These are phyloP conservation scores for Brachionichthys hirsutus DNA, from an alignment of 2,113 vertebrate genomes.

Conservation along the genomic window DNA sequence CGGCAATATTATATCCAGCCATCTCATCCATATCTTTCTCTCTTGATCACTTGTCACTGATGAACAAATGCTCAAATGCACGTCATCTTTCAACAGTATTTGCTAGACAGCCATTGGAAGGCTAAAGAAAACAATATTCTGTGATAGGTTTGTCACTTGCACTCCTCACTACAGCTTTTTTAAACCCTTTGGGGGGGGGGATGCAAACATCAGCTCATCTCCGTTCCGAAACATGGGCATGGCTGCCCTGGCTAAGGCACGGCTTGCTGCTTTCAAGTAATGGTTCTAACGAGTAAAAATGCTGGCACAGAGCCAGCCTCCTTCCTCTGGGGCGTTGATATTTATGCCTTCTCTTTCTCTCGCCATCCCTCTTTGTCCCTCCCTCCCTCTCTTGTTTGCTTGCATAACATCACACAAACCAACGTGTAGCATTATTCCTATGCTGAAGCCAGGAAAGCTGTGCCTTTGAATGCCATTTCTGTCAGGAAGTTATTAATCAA, in stretches of 20 bases:
- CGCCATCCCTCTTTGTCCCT: not conserved
- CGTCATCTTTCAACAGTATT: slow-evolving; percentile 4
- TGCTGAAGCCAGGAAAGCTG: not conserved
- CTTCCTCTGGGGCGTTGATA: slow-evolving; percentile 8
- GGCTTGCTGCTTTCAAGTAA: slow-evolving; percentile 32
- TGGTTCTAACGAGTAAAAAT: slow-evolving; percentile 35
- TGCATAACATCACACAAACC: slow-evolving; percentile 12
- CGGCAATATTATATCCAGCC: slow-evolving; percentile 34
- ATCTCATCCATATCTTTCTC: slow-evolving; percentile 5
- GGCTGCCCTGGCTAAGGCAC: slow-evolving; percentile 19
- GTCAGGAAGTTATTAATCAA: not conserved
- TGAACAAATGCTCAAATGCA: slow-evolving; percentile 22
- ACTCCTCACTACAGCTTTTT: slow-evolving; percentile 6
- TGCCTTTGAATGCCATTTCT: slow-evolving; percentile 5
- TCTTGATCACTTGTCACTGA: slow-evolving; percentile 31
- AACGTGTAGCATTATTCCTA: not conserved
- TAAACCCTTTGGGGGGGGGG: slow-evolving; percentile 8
- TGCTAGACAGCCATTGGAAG: slow-evolving; percentile 16
- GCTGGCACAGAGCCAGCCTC: slow-evolving; percentile 21
- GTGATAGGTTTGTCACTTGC: slow-evolving; percentile 3
- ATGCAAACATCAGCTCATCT: slow-evolving; percentile 30
- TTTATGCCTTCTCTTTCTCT: slow-evolving; percentile 11
- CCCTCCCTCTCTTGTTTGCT: not conserved
- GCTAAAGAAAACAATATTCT: not conserved
- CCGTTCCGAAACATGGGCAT: slow-evolving; percentile 35